phyloP scores from a whole-genome alignment of 2,797 vertebrate genomes.

The Leptodactylus fallax region DNA sequence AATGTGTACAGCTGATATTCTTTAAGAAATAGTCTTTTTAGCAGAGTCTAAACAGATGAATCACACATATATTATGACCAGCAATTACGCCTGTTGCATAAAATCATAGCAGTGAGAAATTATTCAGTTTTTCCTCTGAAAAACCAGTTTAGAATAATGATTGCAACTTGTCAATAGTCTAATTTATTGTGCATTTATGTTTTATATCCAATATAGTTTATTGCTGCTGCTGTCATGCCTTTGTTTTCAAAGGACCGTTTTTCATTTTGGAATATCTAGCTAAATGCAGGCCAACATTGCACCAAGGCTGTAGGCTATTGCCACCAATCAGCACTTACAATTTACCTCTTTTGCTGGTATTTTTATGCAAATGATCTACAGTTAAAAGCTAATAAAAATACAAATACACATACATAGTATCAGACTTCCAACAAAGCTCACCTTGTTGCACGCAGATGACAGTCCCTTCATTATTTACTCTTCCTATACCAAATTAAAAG shows the following conservation, averaged over 20 bases:
- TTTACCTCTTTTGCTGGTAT: too few relatives aligned
- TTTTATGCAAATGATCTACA: too few relatives aligned
- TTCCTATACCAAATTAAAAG: too few relatives aligned
- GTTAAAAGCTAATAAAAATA: too few relatives aligned
- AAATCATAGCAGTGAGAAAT: constrained; percentile 17
- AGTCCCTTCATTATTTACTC: too few relatives aligned
- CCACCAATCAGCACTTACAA: too few relatives aligned
- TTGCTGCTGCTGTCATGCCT: too few relatives aligned
- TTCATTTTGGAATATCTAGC: background rate
- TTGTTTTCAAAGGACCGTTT: background rate
- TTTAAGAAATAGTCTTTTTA: constrained; percentile 57
- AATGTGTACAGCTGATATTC: constrained; percentile 58
- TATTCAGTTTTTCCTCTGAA: background rate
- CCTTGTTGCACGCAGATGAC: too few relatives aligned
- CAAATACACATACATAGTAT: too few relatives aligned
- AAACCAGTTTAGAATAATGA: background rate
- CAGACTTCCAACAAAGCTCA: too few relatives aligned
- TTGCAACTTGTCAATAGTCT: background rate
- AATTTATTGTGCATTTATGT: background rate
- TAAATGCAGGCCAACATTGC: background rate
- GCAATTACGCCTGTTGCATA: constrained; percentile 29
- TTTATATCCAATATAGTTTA: background rate
- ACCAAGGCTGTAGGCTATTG: too few relatives aligned
- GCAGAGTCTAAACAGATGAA: constrained; percentile 54
- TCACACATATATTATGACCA: constrained; percentile 38